These are phyloP conservation scores for Eucidaris tribuloides DNA, from an alignment of 35 echinoderm and acorn worm species.

Conservation along the genomic window DNA sequence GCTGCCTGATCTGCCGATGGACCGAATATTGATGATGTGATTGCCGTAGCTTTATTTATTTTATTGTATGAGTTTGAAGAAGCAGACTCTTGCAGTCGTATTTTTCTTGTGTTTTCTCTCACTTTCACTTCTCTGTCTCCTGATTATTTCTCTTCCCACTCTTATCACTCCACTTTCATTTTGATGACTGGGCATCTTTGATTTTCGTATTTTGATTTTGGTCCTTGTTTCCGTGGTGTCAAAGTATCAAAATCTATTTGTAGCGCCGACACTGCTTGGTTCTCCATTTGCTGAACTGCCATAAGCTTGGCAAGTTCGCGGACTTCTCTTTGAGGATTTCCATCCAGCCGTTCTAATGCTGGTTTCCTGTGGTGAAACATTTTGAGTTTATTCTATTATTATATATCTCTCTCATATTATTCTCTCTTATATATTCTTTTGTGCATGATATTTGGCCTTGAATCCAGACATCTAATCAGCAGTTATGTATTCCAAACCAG, in stretches of 20 bases:
- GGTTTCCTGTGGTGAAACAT: no score
- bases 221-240: no score
- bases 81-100: not conserved
- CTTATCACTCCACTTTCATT: no score
- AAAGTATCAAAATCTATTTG: constrained; percentile 17
- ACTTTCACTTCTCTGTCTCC: not conserved
- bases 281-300: constrained; percentile 28
- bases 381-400: not conserved
- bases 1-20: not conserved
- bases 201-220: no score
- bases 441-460: constrained; percentile 38
- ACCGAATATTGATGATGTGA: not conserved
- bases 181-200: no score
- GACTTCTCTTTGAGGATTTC: constrained; percentile 15
- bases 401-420: not conserved
- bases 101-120: not conserved
- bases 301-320: constrained; percentile 25
- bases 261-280: constrained; percentile 23
- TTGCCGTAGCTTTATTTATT: not conserved
- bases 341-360: no score
- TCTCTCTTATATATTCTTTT: not conserved
- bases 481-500: no score
- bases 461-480: constrained; percentile 42
- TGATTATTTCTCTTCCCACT: not conserved
- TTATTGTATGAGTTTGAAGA: not conserved